Conservation (phyloP, 2,113 vertebrate genomes). For the Psittacula cyanocephala region DNA sequence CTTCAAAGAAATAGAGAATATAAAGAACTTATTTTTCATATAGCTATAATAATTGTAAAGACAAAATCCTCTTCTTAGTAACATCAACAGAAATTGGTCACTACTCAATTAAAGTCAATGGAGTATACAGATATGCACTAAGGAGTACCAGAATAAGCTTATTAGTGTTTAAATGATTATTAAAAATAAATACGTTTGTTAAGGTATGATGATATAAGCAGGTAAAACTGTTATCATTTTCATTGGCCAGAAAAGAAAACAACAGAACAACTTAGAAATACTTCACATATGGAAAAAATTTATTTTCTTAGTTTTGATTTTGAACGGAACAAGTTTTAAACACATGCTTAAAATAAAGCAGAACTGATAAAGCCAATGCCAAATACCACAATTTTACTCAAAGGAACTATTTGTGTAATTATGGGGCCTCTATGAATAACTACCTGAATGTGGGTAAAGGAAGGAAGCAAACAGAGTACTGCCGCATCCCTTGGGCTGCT, state of each 20-base stretch:
- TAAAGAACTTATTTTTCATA: not conserved
- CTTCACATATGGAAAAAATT: not conserved
- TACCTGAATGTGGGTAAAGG: not conserved
- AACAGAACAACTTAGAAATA: not conserved
- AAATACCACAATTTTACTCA: conserved; percentile 12
- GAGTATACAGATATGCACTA: not conserved
- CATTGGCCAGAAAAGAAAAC: conserved; percentile 19
- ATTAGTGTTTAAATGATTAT: not conserved
- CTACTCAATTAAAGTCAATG: not conserved
- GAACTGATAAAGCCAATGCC: not conserved
- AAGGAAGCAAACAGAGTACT: not conserved
- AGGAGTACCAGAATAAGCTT: not conserved
- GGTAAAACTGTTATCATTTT: not conserved
- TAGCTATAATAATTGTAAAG: not conserved
- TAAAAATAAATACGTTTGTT: not conserved
- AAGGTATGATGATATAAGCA: not conserved
- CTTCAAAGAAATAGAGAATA: not conserved
- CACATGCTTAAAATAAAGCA: conserved; percentile 29
- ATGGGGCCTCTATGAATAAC: not conserved
- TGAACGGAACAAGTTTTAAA: conserved; percentile 15
- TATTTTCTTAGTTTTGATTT: conserved; percentile 11
- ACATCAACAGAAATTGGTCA: not conserved
- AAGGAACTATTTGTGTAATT: conserved; percentile 26
- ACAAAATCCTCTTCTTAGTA: not conserved
- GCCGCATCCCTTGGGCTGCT: conserved; percentile 16